Conservation (phyloP, 1,140 invertebrate genomes). For the Cheumatopsyche charites region DNA sequence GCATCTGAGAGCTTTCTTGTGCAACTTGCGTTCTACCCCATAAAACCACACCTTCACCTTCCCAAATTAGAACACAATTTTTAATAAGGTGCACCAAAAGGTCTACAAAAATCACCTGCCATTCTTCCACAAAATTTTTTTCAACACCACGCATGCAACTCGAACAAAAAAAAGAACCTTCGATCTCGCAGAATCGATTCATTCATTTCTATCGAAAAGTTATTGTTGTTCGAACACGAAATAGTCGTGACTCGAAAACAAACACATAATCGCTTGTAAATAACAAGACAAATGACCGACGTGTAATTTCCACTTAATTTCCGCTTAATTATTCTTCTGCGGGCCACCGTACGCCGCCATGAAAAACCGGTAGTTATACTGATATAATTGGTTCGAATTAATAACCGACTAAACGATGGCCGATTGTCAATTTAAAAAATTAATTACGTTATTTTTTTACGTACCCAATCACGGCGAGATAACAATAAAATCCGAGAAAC, state of each 20-base stretch:
- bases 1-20: conserved; percentile 31
- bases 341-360: not conserved
- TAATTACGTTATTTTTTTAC: conserved; percentile 2
- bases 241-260: conserved; percentile 13
- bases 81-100: conserved; percentile 44
- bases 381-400: conserved; percentile 24
- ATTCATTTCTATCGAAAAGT: too few species aligned
- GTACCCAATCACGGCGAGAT: not conserved
- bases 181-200: too few species aligned
- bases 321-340: conserved; percentile 21
- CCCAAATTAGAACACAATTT: conserved; percentile 46
- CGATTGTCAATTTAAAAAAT: conserved; percentile 19
- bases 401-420: conserved; percentile 16
- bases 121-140: conserved; percentile 26
- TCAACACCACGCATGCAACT: not conserved
- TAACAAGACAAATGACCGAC: conserved; percentile 26
- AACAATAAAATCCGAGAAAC: too few species aligned
- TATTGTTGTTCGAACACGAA: too few species aligned
- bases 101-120: conserved; percentile 44
- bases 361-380: conserved; percentile 23
- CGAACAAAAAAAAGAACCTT: not conserved
- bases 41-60: conserved; percentile 44
- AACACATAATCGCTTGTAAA: conserved; percentile 8
- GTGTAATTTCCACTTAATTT: conserved; percentile 26
- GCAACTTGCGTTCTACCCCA: not conserved